Base-by-base conservation (phyloP, 2,888 invertebrate species). In the Xanthorhoe spadicearia region DNA sequence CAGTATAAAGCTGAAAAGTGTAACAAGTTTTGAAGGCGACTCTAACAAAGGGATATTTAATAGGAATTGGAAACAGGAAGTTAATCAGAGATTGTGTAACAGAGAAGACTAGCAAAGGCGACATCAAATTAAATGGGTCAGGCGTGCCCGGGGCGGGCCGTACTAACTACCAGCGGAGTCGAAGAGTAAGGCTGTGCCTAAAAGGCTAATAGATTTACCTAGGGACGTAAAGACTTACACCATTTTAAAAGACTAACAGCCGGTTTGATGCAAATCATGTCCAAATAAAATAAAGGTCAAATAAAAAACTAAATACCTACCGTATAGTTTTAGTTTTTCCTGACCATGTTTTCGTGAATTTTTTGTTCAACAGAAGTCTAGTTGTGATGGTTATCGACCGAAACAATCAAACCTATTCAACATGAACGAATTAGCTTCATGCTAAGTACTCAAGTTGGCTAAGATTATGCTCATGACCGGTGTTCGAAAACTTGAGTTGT, bases 1-100 rank as follows among this genome's bases (percentile, higher is more conserved):
- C 52, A 56, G 58, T 43, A 28, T 57, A 49, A 60, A 50, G 8
- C 61, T 19, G 48, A 51, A 63, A 66, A 64, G 63, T 35, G 61
- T 66, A 60, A 55, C 65, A 68, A 77, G 72, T 79, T 81, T 73
- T 76, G 68, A 78, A 77, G 61, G 69, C 64, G 65, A 61, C 66
- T 77, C 78, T 77, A 85, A 85, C 85, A 86, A 85, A 86, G 83
- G 80, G 81, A 81, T 83, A 82, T 68, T 86, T 86, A 87, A 87
- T 86, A 88, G 85, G 85, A 89, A 89, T 89, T 88, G 84, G 84
- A 86, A 89, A 87, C 87, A 84, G 88, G 87, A 90, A 88, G 88
- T 88, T 87, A 90, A 89, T 90, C 88, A 88, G 83, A 82, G 82
- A 79, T 80, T 78, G 74, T 72, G 84, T 83, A 84, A 83, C 86